Conservation (phyloP, 2,797 vertebrate genomes). For the Orientallactaga sibirica region DNA sequence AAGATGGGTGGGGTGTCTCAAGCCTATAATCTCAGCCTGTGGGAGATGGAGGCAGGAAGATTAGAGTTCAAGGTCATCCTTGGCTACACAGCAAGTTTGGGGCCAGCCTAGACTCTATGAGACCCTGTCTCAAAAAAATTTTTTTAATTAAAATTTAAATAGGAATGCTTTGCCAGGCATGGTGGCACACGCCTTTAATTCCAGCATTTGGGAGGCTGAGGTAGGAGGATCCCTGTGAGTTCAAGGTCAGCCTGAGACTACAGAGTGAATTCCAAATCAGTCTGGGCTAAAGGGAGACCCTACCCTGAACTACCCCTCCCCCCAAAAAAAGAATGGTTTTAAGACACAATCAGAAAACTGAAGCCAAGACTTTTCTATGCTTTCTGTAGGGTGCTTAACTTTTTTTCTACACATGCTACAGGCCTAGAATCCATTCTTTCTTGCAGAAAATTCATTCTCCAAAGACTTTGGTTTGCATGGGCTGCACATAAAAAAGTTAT, state of each 20-base stretch:
- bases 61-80: not conserved
- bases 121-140: not conserved
- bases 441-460: not conserved
- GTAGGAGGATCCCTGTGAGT: no score
- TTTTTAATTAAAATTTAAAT: not conserved
- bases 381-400: not conserved
- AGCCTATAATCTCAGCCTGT: not conserved
- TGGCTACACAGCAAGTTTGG: not conserved
- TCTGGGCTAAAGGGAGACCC: no score
- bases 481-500: not conserved
- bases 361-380: not conserved
- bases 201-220: no score
- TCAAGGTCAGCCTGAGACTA: no score
- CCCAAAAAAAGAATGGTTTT: not conserved
- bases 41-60: not conserved
- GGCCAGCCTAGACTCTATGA: not conserved
- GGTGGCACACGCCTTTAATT: no score
- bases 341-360: not conserved
- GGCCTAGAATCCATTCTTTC: not conserved
- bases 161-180: no score
- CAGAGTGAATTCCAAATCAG: no score
- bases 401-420: not conserved
- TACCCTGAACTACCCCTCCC: no score
- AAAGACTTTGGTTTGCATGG: not conserved
- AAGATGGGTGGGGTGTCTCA: not conserved